Conservation (phyloP, 2,113 vertebrate species). For the Poeciliopsis turrubarensis region DNA sequence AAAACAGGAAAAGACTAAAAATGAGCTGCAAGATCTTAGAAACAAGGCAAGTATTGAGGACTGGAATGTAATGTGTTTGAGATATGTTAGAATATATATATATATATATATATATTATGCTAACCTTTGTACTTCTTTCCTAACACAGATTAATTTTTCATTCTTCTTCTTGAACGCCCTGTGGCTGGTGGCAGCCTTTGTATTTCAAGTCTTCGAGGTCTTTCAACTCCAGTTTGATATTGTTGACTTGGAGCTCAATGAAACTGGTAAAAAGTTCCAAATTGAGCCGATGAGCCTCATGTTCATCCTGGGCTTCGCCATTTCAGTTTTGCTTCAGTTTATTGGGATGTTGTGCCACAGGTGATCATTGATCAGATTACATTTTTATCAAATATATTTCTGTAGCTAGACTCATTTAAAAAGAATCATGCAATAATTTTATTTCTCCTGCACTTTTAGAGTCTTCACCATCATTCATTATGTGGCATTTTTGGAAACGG, state of each 20-base stretch:
- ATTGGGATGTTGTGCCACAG: constrained; percentile 70
- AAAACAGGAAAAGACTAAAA: constrained; percentile 42
- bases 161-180: constrained; percentile 73
- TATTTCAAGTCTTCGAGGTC: constrained; percentile 44
- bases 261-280: rapidly evolving
- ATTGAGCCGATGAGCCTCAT: constrained; percentile 64
- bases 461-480: constrained; percentile 65
- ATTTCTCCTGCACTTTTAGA: constrained; percentile 38
- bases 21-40: constrained; percentile 61
- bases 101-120: background rate
- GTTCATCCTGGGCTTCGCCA: constrained; percentile 65
- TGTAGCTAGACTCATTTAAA: background rate
- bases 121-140: background rate
- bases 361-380: constrained; percentile 23
- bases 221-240: constrained; percentile 47
- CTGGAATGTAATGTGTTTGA: background rate
- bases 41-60: constrained; percentile 59
- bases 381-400: background rate
- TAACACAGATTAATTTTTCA: constrained; percentile 63
- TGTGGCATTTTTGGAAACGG: constrained; percentile 64
- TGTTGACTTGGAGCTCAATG: background rate
- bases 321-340: constrained; percentile 55
- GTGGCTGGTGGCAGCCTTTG: constrained; percentile 76
- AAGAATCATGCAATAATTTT: background rate
- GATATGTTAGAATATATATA: background rate